Evolutionary conservation across 1,140 invertebrate species (phyloP), one percentile per base, ranked within the genome.

Genomic region (Leptinotarsa defecta): DNA sequence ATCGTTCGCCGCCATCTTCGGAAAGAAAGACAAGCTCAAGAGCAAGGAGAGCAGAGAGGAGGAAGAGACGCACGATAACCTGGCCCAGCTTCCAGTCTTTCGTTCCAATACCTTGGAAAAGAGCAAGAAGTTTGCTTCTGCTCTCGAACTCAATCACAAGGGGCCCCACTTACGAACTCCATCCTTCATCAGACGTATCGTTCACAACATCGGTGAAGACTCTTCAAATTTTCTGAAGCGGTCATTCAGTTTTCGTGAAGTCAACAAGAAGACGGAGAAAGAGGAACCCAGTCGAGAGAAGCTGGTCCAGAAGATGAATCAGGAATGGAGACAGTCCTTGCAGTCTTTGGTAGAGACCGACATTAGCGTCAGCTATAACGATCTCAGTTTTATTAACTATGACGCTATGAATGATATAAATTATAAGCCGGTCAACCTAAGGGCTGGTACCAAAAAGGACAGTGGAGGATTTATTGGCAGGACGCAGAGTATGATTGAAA

Each of bases 361-460:
- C 74, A 78, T 78, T 22, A 79, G 77, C 71, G 83, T 86, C 73
- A 84, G 83, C 78, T 86, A 86, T 72, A 80, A 84, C 48, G 85
- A 86, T 73, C 76, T 86, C 61, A 85, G 84, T 81, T 86, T 82
- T 76, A 80, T 86, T 43, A 80, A 86, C 71, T 86, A 86, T 69
- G 84, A 85, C 68, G 77, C 73, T 1, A 73, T 82, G 11, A 84
- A 85, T 73, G 78, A 80, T 49, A 78, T 82, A 27, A 78, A 70
- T 57, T 84, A 83, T 70, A 75, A 83, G 34, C 73, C 71, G 63
- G 76, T 79, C 2, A 6, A 27, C 2, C 43, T 76, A 34, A 73
- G 52, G 15, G 61, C 78, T 13, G 75, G 76, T 48, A 49, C 20
- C 22, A 24, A 24, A 20, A 57, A n/a, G 19, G 74, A 62, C 15